Percentiles rank a stretch among this genome's conserved stretches.
Conservation (phyloP, 2,113 vertebrate species). For the Myrmecophaga tridactyla region DNA sequence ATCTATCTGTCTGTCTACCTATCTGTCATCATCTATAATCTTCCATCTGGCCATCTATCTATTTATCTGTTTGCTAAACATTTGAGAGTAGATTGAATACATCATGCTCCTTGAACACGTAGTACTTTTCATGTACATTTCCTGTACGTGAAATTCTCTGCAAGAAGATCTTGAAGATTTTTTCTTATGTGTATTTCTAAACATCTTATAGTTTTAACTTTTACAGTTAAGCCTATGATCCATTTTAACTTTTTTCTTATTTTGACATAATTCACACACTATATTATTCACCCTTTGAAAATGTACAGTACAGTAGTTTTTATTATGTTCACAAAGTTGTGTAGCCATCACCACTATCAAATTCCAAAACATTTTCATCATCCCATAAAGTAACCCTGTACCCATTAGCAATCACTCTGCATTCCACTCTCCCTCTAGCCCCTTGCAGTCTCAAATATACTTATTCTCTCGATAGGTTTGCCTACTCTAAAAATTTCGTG, state of each 20-base stretch:
- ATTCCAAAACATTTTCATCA: not conserved
- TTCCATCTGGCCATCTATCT: too few relatives aligned
- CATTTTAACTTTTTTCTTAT: not conserved
- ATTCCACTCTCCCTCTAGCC: not conserved
- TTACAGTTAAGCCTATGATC: not conserved
- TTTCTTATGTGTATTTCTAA: not conserved
- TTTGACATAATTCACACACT: not conserved
- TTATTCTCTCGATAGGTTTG: not conserved
- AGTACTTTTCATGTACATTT: too few relatives aligned
- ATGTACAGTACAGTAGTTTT: not conserved
- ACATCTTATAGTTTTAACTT: constrained; percentile 7
- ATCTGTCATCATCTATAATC: too few relatives aligned
- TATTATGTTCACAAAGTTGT: not conserved
- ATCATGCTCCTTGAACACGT: too few relatives aligned
- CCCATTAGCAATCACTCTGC: not conserved
- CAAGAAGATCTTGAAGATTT: not conserved
- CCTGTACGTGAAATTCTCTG: too few relatives aligned
- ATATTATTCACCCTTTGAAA: not conserved
- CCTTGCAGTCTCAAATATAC: not conserved
- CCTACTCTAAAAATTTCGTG: not conserved
- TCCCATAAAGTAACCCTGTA: not conserved
- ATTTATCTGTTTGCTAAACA: too few relatives aligned
- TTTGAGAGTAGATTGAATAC: too few relatives aligned
- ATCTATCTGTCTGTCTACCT: too few relatives aligned
- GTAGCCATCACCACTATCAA: not conserved